These are phyloP conservation scores for Chaenocephalus aceratus DNA, from an alignment of 2,113 vertebrate species.

Conservation along the genomic window DNA sequence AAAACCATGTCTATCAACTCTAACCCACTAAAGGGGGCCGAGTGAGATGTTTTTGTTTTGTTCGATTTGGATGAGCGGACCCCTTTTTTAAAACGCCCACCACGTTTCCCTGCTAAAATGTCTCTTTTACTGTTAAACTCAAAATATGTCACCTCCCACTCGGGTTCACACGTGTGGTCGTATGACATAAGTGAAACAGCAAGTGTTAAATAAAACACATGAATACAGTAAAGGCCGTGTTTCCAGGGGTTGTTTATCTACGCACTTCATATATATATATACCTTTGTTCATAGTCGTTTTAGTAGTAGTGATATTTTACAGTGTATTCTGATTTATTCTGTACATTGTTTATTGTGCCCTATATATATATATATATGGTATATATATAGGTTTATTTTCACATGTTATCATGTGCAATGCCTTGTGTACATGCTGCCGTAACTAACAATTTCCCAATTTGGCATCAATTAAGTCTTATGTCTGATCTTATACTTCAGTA, in stretches of 20 bases:
- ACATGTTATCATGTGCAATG: too few species aligned
- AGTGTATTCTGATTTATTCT: too few species aligned
- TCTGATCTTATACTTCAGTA: not conserved
- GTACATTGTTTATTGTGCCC: too few species aligned
- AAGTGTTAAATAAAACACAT: slow-evolving; percentile 1
- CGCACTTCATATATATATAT: not conserved
- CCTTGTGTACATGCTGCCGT: too few species aligned
- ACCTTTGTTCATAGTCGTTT: too few species aligned
- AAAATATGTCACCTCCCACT: slow-evolving; percentile 22
- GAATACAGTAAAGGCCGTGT: not conserved
- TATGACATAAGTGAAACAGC: slow-evolving; percentile 15
- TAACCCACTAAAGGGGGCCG: not conserved
- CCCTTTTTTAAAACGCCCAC: slow-evolving; percentile 3
- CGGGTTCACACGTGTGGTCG: not conserved
- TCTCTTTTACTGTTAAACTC: slow-evolving; percentile 17
- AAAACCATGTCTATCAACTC: not conserved
- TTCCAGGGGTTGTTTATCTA: not conserved
- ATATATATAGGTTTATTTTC: too few species aligned
- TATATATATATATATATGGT: too few species aligned
- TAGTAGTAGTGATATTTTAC: too few species aligned
- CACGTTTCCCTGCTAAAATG: slow-evolving; percentile 20
- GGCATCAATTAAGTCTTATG: too few species aligned
- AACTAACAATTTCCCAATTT: too few species aligned
- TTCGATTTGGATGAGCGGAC: not conserved
- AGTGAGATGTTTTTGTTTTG: slow-evolving; percentile 13